phyloP scores from a whole-genome alignment of 2,888 invertebrate species.

The Microdon myrmicae region DNA sequence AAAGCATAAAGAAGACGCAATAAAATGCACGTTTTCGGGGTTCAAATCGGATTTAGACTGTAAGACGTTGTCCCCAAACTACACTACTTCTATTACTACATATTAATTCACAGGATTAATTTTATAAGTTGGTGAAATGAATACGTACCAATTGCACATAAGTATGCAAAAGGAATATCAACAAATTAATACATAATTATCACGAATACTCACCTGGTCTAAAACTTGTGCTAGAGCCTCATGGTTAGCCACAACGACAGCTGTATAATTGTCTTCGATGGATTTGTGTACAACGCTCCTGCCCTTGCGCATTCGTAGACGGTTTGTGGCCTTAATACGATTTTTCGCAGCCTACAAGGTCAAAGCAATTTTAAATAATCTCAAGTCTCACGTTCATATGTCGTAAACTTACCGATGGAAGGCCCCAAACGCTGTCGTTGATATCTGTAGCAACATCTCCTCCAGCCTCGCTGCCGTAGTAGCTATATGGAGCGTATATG shows the following conservation, averaged over 20 bases:
- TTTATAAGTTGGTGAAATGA: too few species aligned
- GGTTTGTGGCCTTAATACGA: conserved; percentile 69
- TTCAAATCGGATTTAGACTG: too few species aligned
- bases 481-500: conserved; percentile 84
- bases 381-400: background rate
- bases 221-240: conserved; percentile 89
- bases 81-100: background rate
- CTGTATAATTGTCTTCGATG: conserved; percentile 90
- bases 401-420: conserved; percentile 59
- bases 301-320: conserved; percentile 80
- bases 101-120: background rate
- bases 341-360: conserved; percentile 59
- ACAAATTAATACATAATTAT: too few species aligned
- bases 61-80: too few species aligned
- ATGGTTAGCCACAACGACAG: conserved; percentile 89
- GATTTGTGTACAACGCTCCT: conserved; percentile 86
- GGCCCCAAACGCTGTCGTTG: conserved; percentile 66
- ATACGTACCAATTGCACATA: too few species aligned
- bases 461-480: conserved; percentile 72
- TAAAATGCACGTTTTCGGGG: too few species aligned
- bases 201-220: conserved; percentile 79
- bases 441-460: conserved; percentile 66
- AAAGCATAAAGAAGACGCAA: too few species aligned
- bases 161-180: too few species aligned
- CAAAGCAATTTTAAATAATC: background rate